Base-by-base conservation (phyloP, 23 tunicate species). In the Diplosoma virens region DNA sequence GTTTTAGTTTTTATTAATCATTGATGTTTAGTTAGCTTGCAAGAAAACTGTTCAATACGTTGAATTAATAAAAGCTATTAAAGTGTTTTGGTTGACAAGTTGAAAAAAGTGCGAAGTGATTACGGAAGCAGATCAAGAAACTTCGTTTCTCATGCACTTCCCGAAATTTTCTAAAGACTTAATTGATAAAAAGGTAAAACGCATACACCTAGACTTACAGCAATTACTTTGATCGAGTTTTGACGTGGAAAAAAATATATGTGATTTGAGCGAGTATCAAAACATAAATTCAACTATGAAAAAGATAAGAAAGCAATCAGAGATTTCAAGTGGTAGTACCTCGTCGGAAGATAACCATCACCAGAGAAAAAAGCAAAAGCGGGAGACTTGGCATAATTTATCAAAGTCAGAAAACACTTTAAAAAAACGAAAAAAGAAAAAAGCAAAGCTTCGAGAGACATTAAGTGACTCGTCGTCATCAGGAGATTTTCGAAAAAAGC, bases 401-500 rank as follows among this genome's bases (percentile, higher is more conserved):
- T n/a, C 14, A 58, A 58, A 9, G 26, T 23, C 14, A 20, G n/a
- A n/a, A 58, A 58, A 58, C 7, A 58, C 7, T 23, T 58, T 7
- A 58, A 58, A 64, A 64, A 64, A 64, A 21, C 52, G 27, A 3
- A 34, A 36, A 68, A 68, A 68, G 53, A 68, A 36, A 41, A 68
- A 36, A 68, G 6, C 75, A 7, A 64, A 64, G 37, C n/a, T n/a
- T n/a, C 54, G 53, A 61, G 21, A 61, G 7, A 27, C 69, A 61
- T 61, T n/a, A 26, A 61, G 35, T 29, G 69, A 61, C 35, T 27
- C 11, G 35, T 26, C 35, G 6, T 61, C 69, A 3, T 41, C 50
- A 7, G 50, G 14, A 14, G 14, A 41, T 41, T 7, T 14, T 20
- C 34, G 35, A 61, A 26, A 26, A 5, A 61, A 26, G 9, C 69